Evolutionary conservation across 2,797 vertebrate species (phyloP).

Genomic region (Dallia pectoralis): DNA sequence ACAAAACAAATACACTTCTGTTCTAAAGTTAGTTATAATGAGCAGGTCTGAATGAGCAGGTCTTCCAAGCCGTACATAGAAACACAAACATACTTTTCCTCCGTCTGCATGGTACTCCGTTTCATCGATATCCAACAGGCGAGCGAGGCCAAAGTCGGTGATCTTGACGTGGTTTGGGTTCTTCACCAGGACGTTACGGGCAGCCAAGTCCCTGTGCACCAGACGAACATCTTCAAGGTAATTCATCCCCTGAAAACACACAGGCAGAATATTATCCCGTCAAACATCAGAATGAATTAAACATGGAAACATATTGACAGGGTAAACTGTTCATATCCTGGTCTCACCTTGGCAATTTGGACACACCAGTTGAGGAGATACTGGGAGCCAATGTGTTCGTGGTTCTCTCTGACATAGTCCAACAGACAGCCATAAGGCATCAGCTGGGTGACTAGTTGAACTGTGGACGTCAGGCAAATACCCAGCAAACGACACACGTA

Average conservation of each 20-base stretch:
- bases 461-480: conserved; percentile 95
- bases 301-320: not conserved
- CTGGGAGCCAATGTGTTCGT: conserved; percentile 90
- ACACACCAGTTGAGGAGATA: conserved; percentile 98
- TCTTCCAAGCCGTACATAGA: too few species aligned
- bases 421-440: conserved; percentile 99
- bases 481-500: conserved; percentile 94
- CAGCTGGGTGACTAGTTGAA: conserved; percentile 97
- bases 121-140: conserved; percentile 93
- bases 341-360: conserved; percentile 94
- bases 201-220: conserved; percentile 93
- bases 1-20: too few species aligned
- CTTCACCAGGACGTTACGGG: conserved; percentile 94
- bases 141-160: conserved; percentile 93
- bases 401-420: conserved; percentile 95
- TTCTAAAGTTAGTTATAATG: too few species aligned
- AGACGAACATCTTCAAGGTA: conserved; percentile 93
- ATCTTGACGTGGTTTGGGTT: conserved; percentile 97
- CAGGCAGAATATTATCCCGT: not conserved
- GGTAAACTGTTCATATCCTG: not conserved
- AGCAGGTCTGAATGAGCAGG: not conserved
- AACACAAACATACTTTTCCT: conserved; percentile 78
- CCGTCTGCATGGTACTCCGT: conserved; percentile 95
- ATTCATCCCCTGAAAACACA: conserved; percentile 86
- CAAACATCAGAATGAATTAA: not conserved